Conservation (phyloP, 2,797 vertebrate genomes). For the Typhlichthys eigenmanni region DNA sequence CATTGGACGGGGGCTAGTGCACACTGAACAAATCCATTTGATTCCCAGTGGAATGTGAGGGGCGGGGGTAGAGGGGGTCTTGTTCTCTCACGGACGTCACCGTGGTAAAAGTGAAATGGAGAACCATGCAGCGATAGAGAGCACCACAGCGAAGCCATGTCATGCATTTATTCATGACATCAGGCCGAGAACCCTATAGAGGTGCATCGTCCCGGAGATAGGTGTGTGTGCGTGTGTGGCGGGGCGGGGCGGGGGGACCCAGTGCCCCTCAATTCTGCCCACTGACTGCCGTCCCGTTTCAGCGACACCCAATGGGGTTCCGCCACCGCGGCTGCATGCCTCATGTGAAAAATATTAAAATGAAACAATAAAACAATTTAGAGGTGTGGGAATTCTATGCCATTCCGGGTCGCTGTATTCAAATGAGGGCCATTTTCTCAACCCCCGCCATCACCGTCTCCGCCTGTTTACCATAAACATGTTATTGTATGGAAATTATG, state of each 20-base stretch:
- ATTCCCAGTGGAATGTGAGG: conserved; percentile 16
- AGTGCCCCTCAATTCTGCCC: conserved; percentile 27
- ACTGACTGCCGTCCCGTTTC: conserved; percentile 15
- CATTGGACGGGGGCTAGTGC: conserved; percentile 32
- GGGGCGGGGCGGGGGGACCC: conserved; percentile 12
- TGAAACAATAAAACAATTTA: conserved; percentile 12
- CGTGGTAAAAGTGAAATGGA: conserved; percentile 38
- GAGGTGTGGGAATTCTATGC: conserved; percentile 8
- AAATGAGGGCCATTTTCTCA: conserved; percentile 37
- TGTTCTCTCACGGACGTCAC: conserved; percentile 16
- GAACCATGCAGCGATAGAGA: conserved; percentile 16
- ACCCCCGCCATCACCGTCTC: conserved; percentile 14
- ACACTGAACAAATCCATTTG: conserved; percentile 39
- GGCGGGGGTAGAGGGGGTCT: conserved; percentile 20
- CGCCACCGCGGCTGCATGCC: background rate
- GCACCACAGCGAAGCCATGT: conserved; percentile 42
- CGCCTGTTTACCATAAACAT: conserved; percentile 43
- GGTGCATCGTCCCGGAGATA: conserved; percentile 2
- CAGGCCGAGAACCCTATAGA: conserved; percentile 43
- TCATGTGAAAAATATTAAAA: conserved; percentile 22
- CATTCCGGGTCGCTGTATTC: conserved; percentile 29
- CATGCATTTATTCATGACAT: conserved; percentile 78
- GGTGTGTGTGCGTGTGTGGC: background rate
- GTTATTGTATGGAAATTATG: conserved; percentile 53
- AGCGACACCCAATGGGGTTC: too few species aligned